phyloP scores from a whole-genome alignment of 2,797 vertebrate species.

The Eulemur rubriventer region DNA sequence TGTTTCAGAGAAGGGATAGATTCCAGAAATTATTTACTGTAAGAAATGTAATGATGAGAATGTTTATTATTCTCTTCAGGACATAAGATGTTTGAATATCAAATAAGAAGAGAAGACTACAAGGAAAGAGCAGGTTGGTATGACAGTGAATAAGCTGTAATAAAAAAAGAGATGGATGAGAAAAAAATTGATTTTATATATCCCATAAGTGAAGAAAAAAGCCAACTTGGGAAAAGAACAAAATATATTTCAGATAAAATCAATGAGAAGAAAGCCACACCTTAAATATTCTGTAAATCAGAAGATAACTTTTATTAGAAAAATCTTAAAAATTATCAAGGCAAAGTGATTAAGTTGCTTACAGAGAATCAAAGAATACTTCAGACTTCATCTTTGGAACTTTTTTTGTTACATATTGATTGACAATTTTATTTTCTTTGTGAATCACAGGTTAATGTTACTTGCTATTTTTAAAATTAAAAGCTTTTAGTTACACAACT shows the following conservation, averaged over 20 bases:
- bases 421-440: not conserved
- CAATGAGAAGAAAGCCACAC: not conserved
- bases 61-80: not conserved
- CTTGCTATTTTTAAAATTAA: not conserved
- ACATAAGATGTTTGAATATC: not conserved
- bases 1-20: not conserved
- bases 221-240: not conserved
- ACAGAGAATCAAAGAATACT: not conserved
- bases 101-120: not conserved
- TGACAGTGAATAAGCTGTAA: not conserved
- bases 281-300: conserved; percentile 5
- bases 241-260: conserved; percentile 32
- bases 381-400: not conserved
- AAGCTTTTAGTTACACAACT: not conserved
- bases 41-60: not conserved
- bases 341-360: not conserved
- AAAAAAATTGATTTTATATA: not conserved
- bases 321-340: not conserved
- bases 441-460: not conserved
- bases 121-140: not conserved
- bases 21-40: not conserved
- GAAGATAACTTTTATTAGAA: not conserved
- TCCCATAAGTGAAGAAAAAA: not conserved
- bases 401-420: not conserved
- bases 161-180: not conserved